A percentile compares a stretch with the other conserved stretches of the same genome.
Evolutionary conservation across 2,797 vertebrate species (phyloP).

Genomic region (Bradypus variegatus): DNA sequence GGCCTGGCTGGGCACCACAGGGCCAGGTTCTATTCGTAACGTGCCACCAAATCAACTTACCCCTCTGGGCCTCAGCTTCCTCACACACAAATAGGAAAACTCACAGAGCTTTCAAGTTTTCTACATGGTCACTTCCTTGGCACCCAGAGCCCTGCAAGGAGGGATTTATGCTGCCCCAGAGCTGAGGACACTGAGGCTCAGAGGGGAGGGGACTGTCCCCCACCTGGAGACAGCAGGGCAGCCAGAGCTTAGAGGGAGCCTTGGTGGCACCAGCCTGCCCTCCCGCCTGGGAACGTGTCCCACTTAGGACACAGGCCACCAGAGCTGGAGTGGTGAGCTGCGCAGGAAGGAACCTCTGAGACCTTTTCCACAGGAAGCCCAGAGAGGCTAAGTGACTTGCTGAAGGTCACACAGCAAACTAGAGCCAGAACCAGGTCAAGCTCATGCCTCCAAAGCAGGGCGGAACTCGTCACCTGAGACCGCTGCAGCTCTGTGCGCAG

Average conservation of each 20-base stretch:
- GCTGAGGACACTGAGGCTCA: not conserved
- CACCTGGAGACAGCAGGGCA: not conserved
- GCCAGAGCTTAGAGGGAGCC: not conserved
- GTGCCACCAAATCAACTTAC: not conserved
- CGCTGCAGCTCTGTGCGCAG: not conserved
- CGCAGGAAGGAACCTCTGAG: not conserved
- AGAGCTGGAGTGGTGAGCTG: not conserved
- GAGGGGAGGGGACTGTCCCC: not conserved
- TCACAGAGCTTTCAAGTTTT: not conserved
- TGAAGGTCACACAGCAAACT: not conserved
- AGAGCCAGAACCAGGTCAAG: not conserved
- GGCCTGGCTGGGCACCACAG: not conserved
- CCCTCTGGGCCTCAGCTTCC: not conserved
- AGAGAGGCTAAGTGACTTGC: not conserved
- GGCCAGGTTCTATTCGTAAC: not conserved
- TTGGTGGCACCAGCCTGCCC: not conserved
- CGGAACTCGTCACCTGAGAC: not conserved
- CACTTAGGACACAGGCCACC: not conserved
- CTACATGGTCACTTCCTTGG: not conserved
- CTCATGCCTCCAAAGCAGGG: not conserved
- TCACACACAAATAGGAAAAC: not conserved
- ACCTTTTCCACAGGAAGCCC: not conserved
- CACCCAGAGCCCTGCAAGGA: not conserved
- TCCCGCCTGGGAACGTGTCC: too few relatives aligned
- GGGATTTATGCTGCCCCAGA: not conserved